Base-by-base conservation (phyloP, 2,797 vertebrate species). In the Pseudomugil gertrudae region DNA sequence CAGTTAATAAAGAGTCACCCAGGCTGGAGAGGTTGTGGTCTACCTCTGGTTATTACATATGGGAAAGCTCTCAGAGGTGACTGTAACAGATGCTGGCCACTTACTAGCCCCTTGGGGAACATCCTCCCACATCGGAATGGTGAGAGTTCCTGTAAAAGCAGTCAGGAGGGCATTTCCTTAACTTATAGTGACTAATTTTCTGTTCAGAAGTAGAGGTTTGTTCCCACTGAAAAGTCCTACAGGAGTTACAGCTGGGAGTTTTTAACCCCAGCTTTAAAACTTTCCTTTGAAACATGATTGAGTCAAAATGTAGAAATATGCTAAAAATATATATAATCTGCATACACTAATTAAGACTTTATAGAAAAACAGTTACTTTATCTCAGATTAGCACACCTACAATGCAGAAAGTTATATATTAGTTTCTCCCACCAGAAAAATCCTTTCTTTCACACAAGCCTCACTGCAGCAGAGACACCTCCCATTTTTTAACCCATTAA, bases 31-130 rank as follows among this genome's bases (percentile, higher is more conserved):
- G 74, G 66, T 70, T 32, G n/a, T 72, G 77, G 80, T 83, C 66
- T 72, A 58, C 76, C 23, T 2, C 72, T 69, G 29, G 64, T 76
- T 50, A 63, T 30, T 84, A 77, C 90, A 92, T 90, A 81, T 91
- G 87, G 89, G 85, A 90, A 91, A 87, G 78, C 85, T 84, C 78
- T 90, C 79, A 83, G 38, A 68, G 77, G 90, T 83, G 61, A 82
- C 76, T 84, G 66, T 13, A 84, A 62, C 89, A 90, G 85, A 92
- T 81, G 85, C 78, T 78, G 69, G 60, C 62, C 67, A 74, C 77
- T 84, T 75, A 66, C 68, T 76, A 65, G 65, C 71, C 80, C 80
- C 71, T 77, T 74, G 68, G 86, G 86, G 80, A 88, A 79, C 74
- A 72, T 85, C 77, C 71, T 66, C 86, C 84, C 62, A 71, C 84